Evolutionary conservation across 2,113 vertebrate genomes (phyloP), one percentile per base, ranked within the genome.

Genomic region (Alces alces): DNA sequence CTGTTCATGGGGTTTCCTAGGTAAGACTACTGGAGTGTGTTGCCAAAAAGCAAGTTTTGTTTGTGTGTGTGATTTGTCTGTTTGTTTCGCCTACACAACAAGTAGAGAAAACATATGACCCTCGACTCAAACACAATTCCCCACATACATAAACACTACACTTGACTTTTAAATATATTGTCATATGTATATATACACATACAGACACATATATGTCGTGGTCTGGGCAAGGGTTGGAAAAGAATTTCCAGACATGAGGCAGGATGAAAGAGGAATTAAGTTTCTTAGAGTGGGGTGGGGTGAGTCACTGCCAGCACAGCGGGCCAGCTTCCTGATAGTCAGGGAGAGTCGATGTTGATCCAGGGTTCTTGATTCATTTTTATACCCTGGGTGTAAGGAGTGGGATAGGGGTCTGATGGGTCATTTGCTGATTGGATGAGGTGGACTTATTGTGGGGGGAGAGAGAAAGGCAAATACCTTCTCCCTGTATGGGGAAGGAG

Each of bases 41-140:
- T 43, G 70, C 39, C 6, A 87, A 43, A 86, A 45, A 76, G 11
- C 23, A 92, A 86, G 36, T 33, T 83, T 10, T 52, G 17, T 61
- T 11, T 28, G 9, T 58, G 27, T 52, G 16, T 73, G n/a, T 55
- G 16, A 7, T 36, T 76, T 55, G 21, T 23, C 43, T 87, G 45
- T 66, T 79, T 54, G 14, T 93, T 66, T 54, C 61, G 2, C 19
- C n/a, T 87, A 9, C 28, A 70, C 54, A 58, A 66, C 7, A 85
- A 84, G 13, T 70, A 36, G 15, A 66, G n/a, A 33, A 93, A 55
- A 61, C 7, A 89, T 45, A 50, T 5, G 23, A 13, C 60, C 7
- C 5, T 52, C 3, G 45, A 30, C 8, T 1, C 27, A 70, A 50
- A 5, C 4, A 50, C 19, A 4, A 16, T 2, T 23, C 13, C 6